Base-by-base conservation (phyloP, 2,888 invertebrate genomes). In the Pomacea canaliculata region DNA sequence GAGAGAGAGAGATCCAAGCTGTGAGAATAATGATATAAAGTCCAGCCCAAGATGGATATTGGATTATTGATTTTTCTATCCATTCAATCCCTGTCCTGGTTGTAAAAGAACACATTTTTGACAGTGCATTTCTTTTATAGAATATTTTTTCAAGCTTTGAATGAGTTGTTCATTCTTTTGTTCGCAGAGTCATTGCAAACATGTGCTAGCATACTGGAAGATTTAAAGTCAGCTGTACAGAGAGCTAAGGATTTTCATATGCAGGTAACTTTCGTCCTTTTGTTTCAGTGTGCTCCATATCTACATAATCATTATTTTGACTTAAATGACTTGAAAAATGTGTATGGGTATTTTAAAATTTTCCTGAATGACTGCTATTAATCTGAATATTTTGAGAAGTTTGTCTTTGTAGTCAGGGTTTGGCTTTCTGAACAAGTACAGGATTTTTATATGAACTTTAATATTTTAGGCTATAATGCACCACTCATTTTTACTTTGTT, bases 161-260 rank as follows among this genome's bases (percentile, higher is more conserved):
- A 71, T 62, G 63, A n/a, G 63, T 75, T 60, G 62, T 51, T 56
- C 0, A 56, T 16, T 4, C 16, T 56, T 16, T 56, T 63, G 7
- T 27, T 27, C 7, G 27, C 19, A 63, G 63, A 63, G 63, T 63
- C 63, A 12, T 19, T 76, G 70, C 18, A 23, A 37, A 56, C 18
- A 51, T 74, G 74, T 27, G 60, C 62, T 23, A 67, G 49, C n/a
- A 60, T 74, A 19, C 46, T 74, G 19, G 74, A 48, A 46, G 74
- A 74, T 46, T 69, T 74, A 60, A 69, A n/a, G 48, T 23, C 27
- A 3, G 74, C 74, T 23, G 63, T 69, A 9, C 74, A 74, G 74
- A 68, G 69, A 27, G 69, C 74, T 19, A 74, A 74, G 62, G 74
- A 74, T 23, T 62, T 74, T 48, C 74, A 74, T 10, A 51, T 68